Conservation (phyloP, 2,888 invertebrate genomes). For the Ormyrus thymus region DNA sequence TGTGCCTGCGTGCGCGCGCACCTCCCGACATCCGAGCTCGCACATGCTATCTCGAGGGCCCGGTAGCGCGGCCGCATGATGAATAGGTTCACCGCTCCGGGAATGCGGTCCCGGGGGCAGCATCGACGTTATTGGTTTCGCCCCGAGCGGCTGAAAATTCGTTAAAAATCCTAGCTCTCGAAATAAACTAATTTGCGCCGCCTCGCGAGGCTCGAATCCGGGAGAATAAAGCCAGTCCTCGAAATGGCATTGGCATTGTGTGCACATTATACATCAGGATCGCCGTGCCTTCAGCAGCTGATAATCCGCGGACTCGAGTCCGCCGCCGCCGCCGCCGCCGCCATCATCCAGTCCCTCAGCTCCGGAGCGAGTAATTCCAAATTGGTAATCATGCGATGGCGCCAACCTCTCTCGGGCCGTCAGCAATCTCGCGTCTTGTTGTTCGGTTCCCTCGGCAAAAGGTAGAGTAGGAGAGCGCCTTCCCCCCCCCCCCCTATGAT, state of each 20-base stretch:
- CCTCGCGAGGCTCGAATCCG: too few species aligned
- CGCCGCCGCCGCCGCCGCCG: conserved; percentile 13
- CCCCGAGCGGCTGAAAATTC: conserved; percentile 35
- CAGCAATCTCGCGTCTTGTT: conserved; percentile 73
- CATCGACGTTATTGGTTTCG: conserved; percentile 68
- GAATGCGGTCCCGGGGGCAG: conserved; percentile 65
- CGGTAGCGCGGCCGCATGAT: conserved; percentile 60
- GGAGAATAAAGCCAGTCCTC: neutral
- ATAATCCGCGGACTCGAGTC: conserved; percentile 62
- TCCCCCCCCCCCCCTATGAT: conserved; percentile 46
- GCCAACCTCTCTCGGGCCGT: conserved; percentile 73
- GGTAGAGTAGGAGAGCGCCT: conserved; percentile 10
- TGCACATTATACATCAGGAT: conserved; percentile 52
- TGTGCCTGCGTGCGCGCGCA: neutral
- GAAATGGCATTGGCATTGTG: conserved; percentile 53
- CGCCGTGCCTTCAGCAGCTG: conserved; percentile 61
- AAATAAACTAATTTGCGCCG: neutral
- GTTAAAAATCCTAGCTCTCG: conserved; percentile 5
- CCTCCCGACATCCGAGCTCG: conserved; percentile 51
- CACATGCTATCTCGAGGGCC: conserved; percentile 49
- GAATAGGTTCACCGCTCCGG: conserved; percentile 66
- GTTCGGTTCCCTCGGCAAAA: conserved; percentile 61
- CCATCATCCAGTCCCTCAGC: conserved; percentile 59
- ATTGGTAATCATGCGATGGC: conserved; percentile 76
- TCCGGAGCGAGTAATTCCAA: conserved; percentile 70